Evolutionary conservation across 2,888 invertebrate genomes (phyloP).

Genomic region (Leptopilina drosophilae): DNA sequence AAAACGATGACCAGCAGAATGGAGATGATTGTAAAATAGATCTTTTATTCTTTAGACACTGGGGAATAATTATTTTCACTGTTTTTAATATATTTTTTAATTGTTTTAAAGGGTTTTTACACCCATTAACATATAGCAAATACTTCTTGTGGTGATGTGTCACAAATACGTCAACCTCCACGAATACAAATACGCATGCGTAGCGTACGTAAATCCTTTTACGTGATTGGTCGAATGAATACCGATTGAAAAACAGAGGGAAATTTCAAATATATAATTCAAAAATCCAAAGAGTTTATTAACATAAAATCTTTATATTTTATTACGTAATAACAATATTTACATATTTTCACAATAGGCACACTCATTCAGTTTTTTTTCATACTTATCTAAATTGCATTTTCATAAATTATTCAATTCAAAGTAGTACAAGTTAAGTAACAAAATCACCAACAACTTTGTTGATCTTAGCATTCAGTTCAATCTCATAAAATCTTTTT

Average conservation of each 20-base stretch:
- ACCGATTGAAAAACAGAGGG: no score
- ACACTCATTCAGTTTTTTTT: slow-evolving; percentile 43
- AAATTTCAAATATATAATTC: no score
- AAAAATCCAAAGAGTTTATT: not conserved
- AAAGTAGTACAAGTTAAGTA: no score
- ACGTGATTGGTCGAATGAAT: no score
- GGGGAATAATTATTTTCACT: not conserved
- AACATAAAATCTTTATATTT: slow-evolving; percentile 47
- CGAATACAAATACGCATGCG: no score
- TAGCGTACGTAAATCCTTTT: no score
- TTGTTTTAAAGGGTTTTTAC: not conserved
- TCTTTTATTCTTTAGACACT: not conserved
- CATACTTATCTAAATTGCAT: not conserved
- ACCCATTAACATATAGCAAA: not conserved
- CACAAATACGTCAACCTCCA: no score
- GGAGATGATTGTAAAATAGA: not conserved
- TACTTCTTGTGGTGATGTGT: not conserved
- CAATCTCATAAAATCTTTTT: no score
- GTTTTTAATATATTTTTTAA: not conserved
- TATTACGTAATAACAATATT: slow-evolving; percentile 62
- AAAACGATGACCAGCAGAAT: not conserved
- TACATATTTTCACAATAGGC: slow-evolving; percentile 64
- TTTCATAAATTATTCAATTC: no score
- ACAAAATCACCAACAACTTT: no score
- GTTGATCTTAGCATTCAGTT: no score